Percentiles rank a stretch among this genome's conserved stretches.
phyloP scores from a whole-genome alignment of 1,140 invertebrate species.

The Drosophila prosaltans region DNA sequence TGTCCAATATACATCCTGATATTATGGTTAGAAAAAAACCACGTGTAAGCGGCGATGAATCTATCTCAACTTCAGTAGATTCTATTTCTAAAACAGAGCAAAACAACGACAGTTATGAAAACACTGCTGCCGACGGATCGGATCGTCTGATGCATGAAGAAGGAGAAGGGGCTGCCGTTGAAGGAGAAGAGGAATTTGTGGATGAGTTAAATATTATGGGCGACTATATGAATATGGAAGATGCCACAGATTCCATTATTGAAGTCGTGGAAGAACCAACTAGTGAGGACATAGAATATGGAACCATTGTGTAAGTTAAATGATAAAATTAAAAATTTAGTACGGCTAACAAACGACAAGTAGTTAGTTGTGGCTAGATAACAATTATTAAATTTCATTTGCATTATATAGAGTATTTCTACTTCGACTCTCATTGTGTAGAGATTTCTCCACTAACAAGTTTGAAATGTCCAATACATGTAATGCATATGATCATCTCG shows the following conservation, averaged over 20 bases:
- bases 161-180: constrained; percentile 3
- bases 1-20: constrained; percentile 59
- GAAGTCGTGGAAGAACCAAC: constrained; percentile 63
- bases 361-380: too few relatives aligned
- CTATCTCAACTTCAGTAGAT: constrained; percentile 5
- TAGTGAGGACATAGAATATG: constrained; percentile 60
- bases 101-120: constrained; percentile 33
- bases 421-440: not conserved
- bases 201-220: not conserved
- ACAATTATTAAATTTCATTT: too few relatives aligned
- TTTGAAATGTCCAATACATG: constrained; percentile 43
- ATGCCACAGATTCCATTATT: constrained; percentile 62
- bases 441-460: constrained; percentile 18
- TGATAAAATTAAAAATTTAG: not conserved
- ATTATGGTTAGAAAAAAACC: constrained; percentile 68
- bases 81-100: not conserved
- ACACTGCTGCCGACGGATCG: constrained; percentile 50
- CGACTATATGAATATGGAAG: constrained; percentile 49
- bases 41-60: constrained; percentile 23
- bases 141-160: constrained; percentile 39
- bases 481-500: not conserved
- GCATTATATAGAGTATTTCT: not conserved
- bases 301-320: constrained; percentile 56
- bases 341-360: too few relatives aligned
- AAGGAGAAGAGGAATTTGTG: constrained; percentile 1